Evolutionary conservation across 2,113 vertebrate genomes (phyloP), one percentile per base, ranked within the genome.

Genomic region (Embiotoca jacksoni): DNA sequence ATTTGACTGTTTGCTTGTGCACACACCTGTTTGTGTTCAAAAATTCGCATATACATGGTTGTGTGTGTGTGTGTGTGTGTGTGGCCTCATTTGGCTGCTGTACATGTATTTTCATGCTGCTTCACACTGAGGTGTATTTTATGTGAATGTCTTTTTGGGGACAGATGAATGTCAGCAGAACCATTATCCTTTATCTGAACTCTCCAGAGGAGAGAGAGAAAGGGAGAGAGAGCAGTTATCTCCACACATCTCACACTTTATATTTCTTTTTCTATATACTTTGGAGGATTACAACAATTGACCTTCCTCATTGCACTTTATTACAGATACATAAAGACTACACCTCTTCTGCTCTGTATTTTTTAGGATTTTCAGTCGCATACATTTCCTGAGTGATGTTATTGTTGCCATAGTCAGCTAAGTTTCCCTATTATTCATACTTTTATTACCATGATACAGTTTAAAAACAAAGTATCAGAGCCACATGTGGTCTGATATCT

Each of bases 151-250:
- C 66, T 87, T 75, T 82, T 89, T 72, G 54, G 55, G 78, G 80
- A 81, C 88, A 79, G 75, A 61, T 93, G 89, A 90, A 88, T 91
- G 90, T 89, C 88, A 90, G 72, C 74, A 85, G 83, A 88, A 90
- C 85, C 80, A 85, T 90, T 91, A 91, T 91, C 86, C 90, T 93
- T 88, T 89, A 89, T 90, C 84, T 78, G 87, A 81, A 83, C 87
- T 81, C 84, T 72, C 50, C 59, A 69, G 63, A 77, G 82, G 69
- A 68, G 77, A 72, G 36, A 56, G 46, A 72, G 47, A 58, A 16
- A 32, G 14, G 44, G 53, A 54, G 63, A 36, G 61, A 61, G 70
- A 72, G 23, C 23, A 23, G 23, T 23, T 23, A 23, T 23, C 23
- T 23, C 23, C 58, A 32, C 44, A 46, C 63, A 35, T 44, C 44